Base-by-base conservation (phyloP, 2,113 vertebrate species). In the Lipophrys pholis region DNA sequence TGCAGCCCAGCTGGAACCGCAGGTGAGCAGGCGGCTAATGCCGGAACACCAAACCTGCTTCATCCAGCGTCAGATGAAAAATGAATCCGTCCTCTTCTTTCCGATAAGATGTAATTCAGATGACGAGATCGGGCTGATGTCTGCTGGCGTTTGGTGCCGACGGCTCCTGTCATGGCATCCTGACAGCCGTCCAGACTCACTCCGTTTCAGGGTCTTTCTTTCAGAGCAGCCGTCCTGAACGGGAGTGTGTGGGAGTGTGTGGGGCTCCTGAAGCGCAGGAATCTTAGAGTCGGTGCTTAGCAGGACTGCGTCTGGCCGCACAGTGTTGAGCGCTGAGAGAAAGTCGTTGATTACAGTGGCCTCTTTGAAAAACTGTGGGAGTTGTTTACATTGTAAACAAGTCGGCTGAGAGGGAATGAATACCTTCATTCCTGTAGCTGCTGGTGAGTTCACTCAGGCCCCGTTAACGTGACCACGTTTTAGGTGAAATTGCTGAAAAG, bases 121-220 rank as follows among this genome's bases (percentile, higher is more conserved):
- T n/a, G 60, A 67, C 56, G 40, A 11, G 0, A 6, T n/a, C 48
- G 68, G 78, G 65, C 67, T 5, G 36, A 7, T 40, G 39, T 59
- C 61, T n/a, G 45, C 7, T 41, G 40, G 21, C n/a, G 4, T 30
- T 30, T 30, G 21, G 38, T 46, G 71, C 8, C 66, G 79, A 69
- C 70, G 61, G 75, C 67, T 80, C 55, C 6, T 58, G 30, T 16
- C 58, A 0, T 64, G 62, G n/a, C 68, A 17, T 65, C 41, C 56
- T 56, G 71, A 75, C 57, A 69, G 12, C 55, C 58, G 55, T 40
- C 48, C 36, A 51, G 46, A 42, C 14, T 11, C 7, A 9, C 6
- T 73, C 14, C 5, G 41, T 76, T 53, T 67, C 52, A 50, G 57
- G 52, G 45, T 5, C 30, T 63, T 62, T 67, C 55, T 49, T 57